Evolutionary conservation across 2,797 vertebrate genomes (phyloP).

Genomic region (Kryptopterus vitreolus): DNA sequence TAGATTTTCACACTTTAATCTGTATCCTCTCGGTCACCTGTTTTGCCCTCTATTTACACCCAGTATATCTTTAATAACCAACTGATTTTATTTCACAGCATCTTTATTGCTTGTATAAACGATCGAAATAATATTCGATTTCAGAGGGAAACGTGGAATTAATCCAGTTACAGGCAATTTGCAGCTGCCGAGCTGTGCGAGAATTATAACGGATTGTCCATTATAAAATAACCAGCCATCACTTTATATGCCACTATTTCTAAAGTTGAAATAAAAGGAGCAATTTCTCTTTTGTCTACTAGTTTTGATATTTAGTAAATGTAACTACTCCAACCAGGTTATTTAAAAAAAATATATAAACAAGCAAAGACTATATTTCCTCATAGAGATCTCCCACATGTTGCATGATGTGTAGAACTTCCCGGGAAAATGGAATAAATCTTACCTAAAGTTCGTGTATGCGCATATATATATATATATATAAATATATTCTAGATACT

Average conservation of each 20-base stretch:
- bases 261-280: background rate
- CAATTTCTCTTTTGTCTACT: background rate
- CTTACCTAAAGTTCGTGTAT: background rate
- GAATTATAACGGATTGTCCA: background rate
- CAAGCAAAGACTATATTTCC: background rate
- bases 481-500: no score
- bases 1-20: no score
- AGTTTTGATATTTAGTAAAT: background rate
- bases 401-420: background rate
- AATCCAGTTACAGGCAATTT: background rate
- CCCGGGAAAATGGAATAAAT: background rate
- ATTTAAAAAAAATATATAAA: background rate
- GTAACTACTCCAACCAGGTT: background rate
- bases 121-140: background rate
- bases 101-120: background rate
- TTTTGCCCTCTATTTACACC: no score
- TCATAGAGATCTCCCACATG: background rate
- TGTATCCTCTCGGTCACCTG: no score
- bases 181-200: background rate
- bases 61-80: no score
- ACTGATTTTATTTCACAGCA: background rate
- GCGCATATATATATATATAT: background rate
- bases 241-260: background rate
- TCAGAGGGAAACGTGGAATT: background rate
- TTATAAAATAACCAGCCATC: background rate